Percentiles rank a stretch among this genome's conserved stretches.
Conservation (phyloP, 1,140 invertebrate genomes). For the Drosophila bifasciata region DNA sequence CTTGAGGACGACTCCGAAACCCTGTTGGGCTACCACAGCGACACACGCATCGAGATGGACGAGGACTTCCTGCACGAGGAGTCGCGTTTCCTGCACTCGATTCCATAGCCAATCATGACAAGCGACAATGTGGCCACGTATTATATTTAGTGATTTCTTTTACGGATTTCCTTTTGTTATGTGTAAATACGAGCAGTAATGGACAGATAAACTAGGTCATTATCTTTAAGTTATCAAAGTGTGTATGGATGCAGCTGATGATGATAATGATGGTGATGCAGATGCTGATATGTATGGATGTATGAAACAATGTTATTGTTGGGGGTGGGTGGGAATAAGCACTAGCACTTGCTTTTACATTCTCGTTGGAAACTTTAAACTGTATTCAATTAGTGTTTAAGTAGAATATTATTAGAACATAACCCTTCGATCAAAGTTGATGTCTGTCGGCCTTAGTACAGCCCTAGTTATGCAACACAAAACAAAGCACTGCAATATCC, state of each 20-base stretch:
- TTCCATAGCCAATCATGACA: constrained; percentile 82
- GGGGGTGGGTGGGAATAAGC: background rate
- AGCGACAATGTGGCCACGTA: constrained; percentile 80
- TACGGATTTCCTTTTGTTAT: constrained; percentile 12
- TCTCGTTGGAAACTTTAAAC: constrained; percentile 40
- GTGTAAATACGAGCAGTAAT: constrained; percentile 31
- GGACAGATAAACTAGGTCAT: constrained; percentile 23
- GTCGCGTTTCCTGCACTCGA: constrained; percentile 72
- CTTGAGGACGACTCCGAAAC: constrained; percentile 93
- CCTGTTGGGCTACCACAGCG: constrained; percentile 86
- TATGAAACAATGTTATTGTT: constrained; percentile 3
- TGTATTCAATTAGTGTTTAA: constrained; percentile 50
- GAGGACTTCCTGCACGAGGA: constrained; percentile 73
- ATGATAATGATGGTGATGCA: too few species aligned
- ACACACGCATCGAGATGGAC: constrained; percentile 85
- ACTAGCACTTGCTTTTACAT: constrained; percentile 39
- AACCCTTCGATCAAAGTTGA: constrained; percentile 31
- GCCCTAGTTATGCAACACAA: constrained; percentile 22
- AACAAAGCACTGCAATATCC: constrained; percentile 26
- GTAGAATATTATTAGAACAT: constrained; percentile 33
- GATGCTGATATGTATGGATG: constrained; percentile 13
- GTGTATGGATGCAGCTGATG: background rate
- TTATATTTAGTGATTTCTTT: constrained; percentile 66
- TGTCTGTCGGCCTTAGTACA: constrained; percentile 19
- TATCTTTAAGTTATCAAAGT: constrained; percentile 32